Conservation (phyloP, 2,797 vertebrate genomes). For the Somateria mollissima region DNA sequence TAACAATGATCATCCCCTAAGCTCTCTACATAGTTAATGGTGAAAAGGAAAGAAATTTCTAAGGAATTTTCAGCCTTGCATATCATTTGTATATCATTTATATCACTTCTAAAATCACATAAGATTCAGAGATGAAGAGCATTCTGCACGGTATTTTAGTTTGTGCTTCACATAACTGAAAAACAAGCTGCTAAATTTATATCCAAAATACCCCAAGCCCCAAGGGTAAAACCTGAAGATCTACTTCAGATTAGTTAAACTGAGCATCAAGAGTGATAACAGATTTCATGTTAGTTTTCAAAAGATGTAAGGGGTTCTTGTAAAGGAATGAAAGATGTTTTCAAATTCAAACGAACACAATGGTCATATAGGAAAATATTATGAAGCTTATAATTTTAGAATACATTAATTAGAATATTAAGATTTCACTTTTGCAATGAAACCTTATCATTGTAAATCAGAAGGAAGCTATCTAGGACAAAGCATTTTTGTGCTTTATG, state of each 20-base stretch:
- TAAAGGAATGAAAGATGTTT: not conserved
- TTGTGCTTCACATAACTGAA: not conserved
- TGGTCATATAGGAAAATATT: not conserved
- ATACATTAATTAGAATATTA: not conserved
- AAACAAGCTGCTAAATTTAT: not conserved
- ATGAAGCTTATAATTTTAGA: too few species aligned
- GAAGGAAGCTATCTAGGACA: not conserved
- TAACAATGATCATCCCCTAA: not conserved
- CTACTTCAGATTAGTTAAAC: not conserved
- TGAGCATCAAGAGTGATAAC: too few species aligned
- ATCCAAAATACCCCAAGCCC: not conserved
- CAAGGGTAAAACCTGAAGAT: not conserved
- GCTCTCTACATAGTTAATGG: not conserved
- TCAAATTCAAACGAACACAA: not conserved
- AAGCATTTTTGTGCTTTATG: not conserved
- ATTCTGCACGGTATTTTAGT: not conserved
- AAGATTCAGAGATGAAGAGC: not conserved
- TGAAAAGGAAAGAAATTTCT: not conserved
- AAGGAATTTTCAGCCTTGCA: not conserved
- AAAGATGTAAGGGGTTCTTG: not conserved
- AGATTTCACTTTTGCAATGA: not conserved
- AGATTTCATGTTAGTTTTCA: not conserved
- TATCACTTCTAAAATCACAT: not conserved
- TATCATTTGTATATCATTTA: not conserved
- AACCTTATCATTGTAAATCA: not conserved